Base-by-base conservation (phyloP, 2,888 invertebrate genomes). In the Neoaliturus tenellus region DNA sequence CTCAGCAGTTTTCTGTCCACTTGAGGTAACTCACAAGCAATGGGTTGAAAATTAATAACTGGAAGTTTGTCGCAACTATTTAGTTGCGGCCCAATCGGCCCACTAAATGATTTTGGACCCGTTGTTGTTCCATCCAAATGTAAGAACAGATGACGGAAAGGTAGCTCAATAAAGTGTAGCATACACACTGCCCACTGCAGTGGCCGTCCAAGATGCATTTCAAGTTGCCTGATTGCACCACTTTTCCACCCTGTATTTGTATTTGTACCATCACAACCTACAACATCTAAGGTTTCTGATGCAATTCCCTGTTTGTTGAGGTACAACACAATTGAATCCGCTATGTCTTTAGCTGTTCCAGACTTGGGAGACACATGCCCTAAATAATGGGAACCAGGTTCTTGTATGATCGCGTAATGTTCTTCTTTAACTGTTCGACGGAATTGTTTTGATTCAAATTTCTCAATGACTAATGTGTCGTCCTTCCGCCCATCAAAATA, bases 101-200 rank as follows among this genome's bases (percentile, higher is more conserved):
- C 85, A 84, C 20, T 75, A 84, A 83, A 85, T 20, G 83, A 81
- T 81, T 84, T 85, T 23, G 86, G 84, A 20, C 86, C 84, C 20
- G 83, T 81, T 41, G 83, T 83, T 67, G 58, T 39, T 41, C 86
- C 82, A 84, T 86, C 84, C 25, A 86, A 28, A 83, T 75, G 48
- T 78, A 67, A 44, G 33, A 85, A 86, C 17, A 85, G 67, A 41
- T 85, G 84, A 25, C 84, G 69, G 28, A 82, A 82, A 48, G 69
- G 71, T 51, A 82, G 33, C 39, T 82, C 44, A 48, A 48, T 69
- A 71, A 82, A 82, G 44, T 82, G 55, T 33, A 82, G 71, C 33
- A 71, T 25, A 71, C 41, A 71, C n/a, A 71, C 51, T 28, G 41
- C 73, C 82, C 82, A 82, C 58, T 82, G 73, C 20, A 82, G 58